These are phyloP conservation scores for Pachycephus smyrnensis DNA, from an alignment of 2,888 invertebrate genomes.

Conservation along the genomic window DNA sequence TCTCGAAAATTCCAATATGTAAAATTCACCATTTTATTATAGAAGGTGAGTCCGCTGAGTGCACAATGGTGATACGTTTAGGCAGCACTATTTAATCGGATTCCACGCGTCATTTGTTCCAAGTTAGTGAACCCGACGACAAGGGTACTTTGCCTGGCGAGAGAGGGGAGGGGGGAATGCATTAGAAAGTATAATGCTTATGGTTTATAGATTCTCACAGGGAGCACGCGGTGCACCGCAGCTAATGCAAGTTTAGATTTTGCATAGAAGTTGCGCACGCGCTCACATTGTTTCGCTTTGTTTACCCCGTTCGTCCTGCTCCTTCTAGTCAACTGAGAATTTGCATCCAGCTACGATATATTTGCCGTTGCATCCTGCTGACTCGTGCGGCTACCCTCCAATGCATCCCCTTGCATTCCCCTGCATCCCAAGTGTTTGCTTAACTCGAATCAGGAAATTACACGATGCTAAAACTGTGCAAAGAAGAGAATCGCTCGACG, in stretches of 20 bases:
- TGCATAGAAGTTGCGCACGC: slow-evolving; percentile 23
- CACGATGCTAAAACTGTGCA: neutral
- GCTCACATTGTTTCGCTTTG: slow-evolving; percentile 10
- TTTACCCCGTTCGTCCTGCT: slow-evolving; percentile 9
- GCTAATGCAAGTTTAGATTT: slow-evolving; percentile 17
- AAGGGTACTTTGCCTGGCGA: slow-evolving; percentile 2
- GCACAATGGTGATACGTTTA: neutral
- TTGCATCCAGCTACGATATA: slow-evolving; percentile 11
- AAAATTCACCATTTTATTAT: neutral
- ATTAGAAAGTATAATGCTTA: slow-evolving; percentile 59
- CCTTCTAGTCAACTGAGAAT: slow-evolving; percentile 14
- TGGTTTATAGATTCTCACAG: slow-evolving; percentile 47
- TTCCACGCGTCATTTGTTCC: slow-evolving; percentile 42
- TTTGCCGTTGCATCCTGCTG: neutral
- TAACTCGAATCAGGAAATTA: neutral
- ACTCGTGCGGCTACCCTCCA: neutral
- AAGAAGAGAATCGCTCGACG: neutral
- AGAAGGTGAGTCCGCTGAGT: neutral
- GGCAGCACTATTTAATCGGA: slow-evolving; percentile 25
- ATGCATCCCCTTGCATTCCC: neutral
- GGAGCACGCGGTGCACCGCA: slow-evolving; percentile 12
- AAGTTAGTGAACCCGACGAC: slow-evolving; percentile 22
- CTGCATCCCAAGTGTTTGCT: neutral
- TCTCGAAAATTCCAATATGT: neutral
- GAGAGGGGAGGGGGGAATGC: slow-evolving; percentile 18